Base-by-base conservation (phyloP, 1,140 invertebrate genomes). In the Cecropterus lyciades region DNA sequence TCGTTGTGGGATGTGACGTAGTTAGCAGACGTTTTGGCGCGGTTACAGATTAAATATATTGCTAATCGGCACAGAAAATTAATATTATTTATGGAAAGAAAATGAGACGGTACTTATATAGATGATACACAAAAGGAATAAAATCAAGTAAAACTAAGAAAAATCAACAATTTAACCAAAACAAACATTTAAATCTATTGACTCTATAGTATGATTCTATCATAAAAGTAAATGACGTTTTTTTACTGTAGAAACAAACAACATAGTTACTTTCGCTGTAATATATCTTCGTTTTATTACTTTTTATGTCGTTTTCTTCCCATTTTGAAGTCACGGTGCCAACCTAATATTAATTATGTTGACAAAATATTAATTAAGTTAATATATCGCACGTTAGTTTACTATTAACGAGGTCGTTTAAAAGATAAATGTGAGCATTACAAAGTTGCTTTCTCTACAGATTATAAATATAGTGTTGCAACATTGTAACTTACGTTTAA, bases 331-430 rank as follows among this genome's bases (percentile, higher is more conserved):
- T 42, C 57, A 48, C 14, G 30, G 5, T 11, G 14, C 16, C 59
- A 40, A 17, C 20, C 11, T 13, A 42, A 52, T 42, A 42, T 48
- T 63, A 63, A 52, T 52, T 17, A 51, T 63, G 59, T 63, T 63
- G 59, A 63, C 59, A 63, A 51, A 63, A 63, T 63, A 51, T 63
- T 51, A 16, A 63, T 63, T 63, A 51, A 63, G 16, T 63, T 51
- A 51, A 63, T 63, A 51, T 52, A 63, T 63, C 17, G 59, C 48
- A 49, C 48, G 16, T 42, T 52, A 51, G 16, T 13, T 27, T 45
- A 24, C 16, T 51, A 63, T 63, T 51, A 63, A 63, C 33, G 59
- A 51, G 46, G 46, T 51, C 43, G 59, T 63, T 63, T 51, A 63
- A 27, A 63, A 63, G 59, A 63, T 51, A 42, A 63, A 63, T 63